Evolutionary conservation across 2,888 invertebrate genomes (phyloP).

Genomic region (Nezara viridula): DNA sequence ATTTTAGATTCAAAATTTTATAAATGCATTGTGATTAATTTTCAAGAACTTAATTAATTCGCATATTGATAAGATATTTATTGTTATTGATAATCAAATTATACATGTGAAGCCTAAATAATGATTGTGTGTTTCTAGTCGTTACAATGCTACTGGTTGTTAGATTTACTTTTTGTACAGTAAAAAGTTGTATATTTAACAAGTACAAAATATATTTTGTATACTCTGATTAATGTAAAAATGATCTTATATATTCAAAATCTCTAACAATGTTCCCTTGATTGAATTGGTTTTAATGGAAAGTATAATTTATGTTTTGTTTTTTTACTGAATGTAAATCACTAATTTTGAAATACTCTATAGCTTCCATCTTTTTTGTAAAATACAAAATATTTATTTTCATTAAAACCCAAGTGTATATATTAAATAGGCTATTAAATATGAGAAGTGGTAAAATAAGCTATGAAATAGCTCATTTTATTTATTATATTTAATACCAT

Average conservation of each 20-base stretch:
- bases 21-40: background rate
- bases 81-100: background rate
- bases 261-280: background rate
- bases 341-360: background rate
- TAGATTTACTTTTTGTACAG: background rate
- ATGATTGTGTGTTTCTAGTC: slow-evolving; percentile 30
- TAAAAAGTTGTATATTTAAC: background rate
- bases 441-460: too few relatives aligned
- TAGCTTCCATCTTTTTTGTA: background rate
- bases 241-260: background rate
- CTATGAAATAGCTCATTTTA: too few relatives aligned
- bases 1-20: slow-evolving; percentile 2
- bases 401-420: too few relatives aligned
- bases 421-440: too few relatives aligned
- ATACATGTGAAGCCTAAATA: background rate
- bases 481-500: too few relatives aligned
- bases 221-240: background rate
- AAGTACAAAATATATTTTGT: slow-evolving; percentile 4
- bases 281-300: background rate
- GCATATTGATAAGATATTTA: background rate
- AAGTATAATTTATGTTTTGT: too few relatives aligned
- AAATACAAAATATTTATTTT: too few relatives aligned
- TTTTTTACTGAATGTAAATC: background rate
- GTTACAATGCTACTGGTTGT: background rate
- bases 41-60: too few relatives aligned